phyloP scores from a whole-genome alignment of 2,113 vertebrate species.

The Calonectris borealis region DNA sequence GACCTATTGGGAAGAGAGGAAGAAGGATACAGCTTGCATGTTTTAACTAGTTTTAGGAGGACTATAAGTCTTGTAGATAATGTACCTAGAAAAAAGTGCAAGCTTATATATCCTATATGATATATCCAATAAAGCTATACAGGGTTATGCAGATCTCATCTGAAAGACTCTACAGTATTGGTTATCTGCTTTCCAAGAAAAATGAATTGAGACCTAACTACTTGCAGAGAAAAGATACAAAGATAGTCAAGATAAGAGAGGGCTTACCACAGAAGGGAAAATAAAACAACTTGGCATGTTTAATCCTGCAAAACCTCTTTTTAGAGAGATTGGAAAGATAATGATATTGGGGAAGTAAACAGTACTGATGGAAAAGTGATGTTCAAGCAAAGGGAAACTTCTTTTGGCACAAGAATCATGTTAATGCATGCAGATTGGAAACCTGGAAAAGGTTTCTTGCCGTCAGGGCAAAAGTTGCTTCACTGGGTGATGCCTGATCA shows the following conservation, averaged over 20 bases:
- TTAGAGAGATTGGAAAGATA: not conserved
- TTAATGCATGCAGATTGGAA: not conserved
- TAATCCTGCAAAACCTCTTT: not conserved
- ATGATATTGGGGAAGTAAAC: not conserved
- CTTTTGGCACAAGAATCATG: not conserved
- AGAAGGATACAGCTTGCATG: not conserved
- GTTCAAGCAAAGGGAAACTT: not conserved
- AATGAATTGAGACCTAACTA: not conserved
- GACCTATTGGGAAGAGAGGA: not conserved
- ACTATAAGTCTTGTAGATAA: not conserved
- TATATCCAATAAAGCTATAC: not conserved
- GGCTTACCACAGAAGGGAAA: not conserved
- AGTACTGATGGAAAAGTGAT: not conserved
- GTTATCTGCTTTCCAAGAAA: not conserved
- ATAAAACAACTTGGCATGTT: slow-evolving; percentile 17
- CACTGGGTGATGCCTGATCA: not conserved
- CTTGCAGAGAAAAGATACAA: not conserved
- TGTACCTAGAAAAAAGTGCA: not conserved
- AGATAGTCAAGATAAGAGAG: not conserved
- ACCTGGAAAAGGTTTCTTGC: not conserved
- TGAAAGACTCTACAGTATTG: not conserved
- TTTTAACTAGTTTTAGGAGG: not conserved
- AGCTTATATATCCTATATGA: not conserved
- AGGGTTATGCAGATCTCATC: not conserved
- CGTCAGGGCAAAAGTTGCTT: not conserved